Conservation (phyloP, 2,113 vertebrate species). For the Cephalophus harveyi region DNA sequence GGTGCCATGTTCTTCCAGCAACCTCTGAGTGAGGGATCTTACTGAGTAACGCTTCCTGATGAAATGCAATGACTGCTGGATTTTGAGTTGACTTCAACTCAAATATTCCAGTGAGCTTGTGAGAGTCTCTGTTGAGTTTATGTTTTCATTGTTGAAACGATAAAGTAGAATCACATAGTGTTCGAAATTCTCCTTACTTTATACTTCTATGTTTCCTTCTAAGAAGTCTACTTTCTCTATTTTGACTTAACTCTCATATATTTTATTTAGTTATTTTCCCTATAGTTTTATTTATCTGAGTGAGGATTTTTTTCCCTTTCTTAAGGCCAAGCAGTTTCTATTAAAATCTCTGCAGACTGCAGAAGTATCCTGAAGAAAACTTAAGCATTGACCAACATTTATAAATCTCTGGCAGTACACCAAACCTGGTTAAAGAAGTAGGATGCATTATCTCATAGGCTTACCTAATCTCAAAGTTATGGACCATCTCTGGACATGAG, state of each 20-base stretch:
- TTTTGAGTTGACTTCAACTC: neutral
- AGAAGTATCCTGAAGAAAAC: neutral
- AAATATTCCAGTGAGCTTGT: neutral
- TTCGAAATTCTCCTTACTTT: slow-evolving; percentile 31
- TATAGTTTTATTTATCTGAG: slow-evolving; percentile 1
- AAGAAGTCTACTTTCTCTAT: neutral
- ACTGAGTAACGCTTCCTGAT: neutral
- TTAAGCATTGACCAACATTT: neutral
- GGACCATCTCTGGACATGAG: neutral
- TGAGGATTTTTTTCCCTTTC: neutral
- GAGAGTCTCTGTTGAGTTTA: neutral
- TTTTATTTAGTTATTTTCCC: neutral
- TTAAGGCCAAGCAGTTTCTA: neutral
- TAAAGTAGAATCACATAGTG: neutral
- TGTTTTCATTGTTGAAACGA: slow-evolving; percentile 20
- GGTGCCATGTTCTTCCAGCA: neutral
- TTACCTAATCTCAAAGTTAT: slow-evolving; percentile 48
- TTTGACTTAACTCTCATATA: neutral
- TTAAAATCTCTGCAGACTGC: slow-evolving; percentile 6
- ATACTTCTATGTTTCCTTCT: neutral
- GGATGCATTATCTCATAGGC: slow-evolving; percentile 51
- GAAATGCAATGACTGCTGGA: neutral
- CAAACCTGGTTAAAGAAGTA: slow-evolving; percentile 39
- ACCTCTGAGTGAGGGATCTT: neutral
- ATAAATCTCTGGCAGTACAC: neutral